phyloP scores from a whole-genome alignment of 2,888 invertebrate genomes.

The Pelosia muscerda region DNA sequence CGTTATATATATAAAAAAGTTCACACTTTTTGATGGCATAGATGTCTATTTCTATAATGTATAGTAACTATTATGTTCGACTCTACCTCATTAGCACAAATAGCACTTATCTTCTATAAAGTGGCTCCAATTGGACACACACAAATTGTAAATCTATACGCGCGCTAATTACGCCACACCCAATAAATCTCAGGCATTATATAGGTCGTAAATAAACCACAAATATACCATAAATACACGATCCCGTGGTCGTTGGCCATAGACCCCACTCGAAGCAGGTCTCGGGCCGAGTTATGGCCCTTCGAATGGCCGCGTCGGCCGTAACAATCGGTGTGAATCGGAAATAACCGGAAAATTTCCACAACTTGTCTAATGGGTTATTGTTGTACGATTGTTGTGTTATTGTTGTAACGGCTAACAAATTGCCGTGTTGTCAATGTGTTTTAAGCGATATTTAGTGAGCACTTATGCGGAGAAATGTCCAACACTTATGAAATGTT shows the following conservation, averaged over 20 bases:
- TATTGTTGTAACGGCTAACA: constrained; percentile 67
- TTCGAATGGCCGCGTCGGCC: constrained; percentile 70
- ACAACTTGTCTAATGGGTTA: constrained; percentile 84
- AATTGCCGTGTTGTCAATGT: constrained; percentile 70
- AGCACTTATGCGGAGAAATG: constrained; percentile 51
- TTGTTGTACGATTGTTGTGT: constrained; percentile 77
- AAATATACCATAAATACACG: constrained; percentile 76
- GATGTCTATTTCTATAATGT: background rate
- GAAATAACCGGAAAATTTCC: constrained; percentile 86
- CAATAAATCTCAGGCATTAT: constrained; percentile 80
- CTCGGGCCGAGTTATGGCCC: constrained; percentile 74
- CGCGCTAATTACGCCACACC: constrained; percentile 79
- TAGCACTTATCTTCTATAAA: constrained; percentile 46
- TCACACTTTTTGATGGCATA: background rate
- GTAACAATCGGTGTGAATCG: constrained; percentile 84
- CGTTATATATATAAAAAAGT: background rate
- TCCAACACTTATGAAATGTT: constrained; percentile 46
- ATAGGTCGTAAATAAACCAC: constrained; percentile 79
- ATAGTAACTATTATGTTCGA: background rate
- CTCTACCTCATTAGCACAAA: constrained; percentile 66
- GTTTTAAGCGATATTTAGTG: constrained; percentile 70
- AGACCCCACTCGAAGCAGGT: constrained; percentile 81
- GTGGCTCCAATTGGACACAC: constrained; percentile 54
- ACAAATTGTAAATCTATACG: constrained; percentile 71
- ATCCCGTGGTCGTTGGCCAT: constrained; percentile 77